Evolutionary conservation across 2,113 vertebrate genomes (phyloP), one percentile per base, ranked within the genome.

Genomic region (Syngnathoides biaculeatus): DNA sequence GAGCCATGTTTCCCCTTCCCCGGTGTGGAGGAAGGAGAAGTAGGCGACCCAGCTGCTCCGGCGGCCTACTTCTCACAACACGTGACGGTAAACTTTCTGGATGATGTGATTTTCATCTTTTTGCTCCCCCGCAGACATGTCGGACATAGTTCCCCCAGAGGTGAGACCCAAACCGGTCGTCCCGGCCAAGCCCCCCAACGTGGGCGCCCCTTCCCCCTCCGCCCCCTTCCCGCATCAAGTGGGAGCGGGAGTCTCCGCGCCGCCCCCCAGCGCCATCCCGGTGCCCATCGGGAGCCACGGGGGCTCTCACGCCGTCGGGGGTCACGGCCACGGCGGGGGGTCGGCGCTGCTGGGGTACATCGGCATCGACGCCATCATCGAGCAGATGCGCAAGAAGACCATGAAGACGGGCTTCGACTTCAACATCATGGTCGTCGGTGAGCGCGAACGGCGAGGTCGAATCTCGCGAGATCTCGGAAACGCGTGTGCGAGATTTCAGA

Each of bases 321-420:
- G 74, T 64, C 89, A 84, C 0, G 73, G 76, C 26, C 83, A 79
- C 0, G 14, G 73, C 0, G 87, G 87, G 8, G 90, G 92, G 67
- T 93, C 92, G 24, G 78, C 89, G 30, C 81, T 98, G 78, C 89
- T 98, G 84, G 96, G 96, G 39, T 98, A 98, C 85, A 94, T 98
- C 0, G 96, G 96, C 11, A 98, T 98, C 0, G 96, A 98, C 88
- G 96, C 95, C 78, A 98, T 98, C 83, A 98, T 98, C 0, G 96
- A 98, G 81, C 96, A 98, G 87, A 98, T 98, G 96, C 94, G 95
- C 65, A 97, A 94, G 93, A 98, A 98, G 85, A 98, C 96, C 43
- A 97, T 98, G 96, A 98, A 98, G 92, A 94, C 96, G 0, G 96
- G 96, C n/a, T 98, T 98, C 0, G 96, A 98, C 87, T 98, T 98